Evolutionary conservation across 2,888 invertebrate genomes (phyloP).

Genomic region (Trichogramma dendrolimi): DNA sequence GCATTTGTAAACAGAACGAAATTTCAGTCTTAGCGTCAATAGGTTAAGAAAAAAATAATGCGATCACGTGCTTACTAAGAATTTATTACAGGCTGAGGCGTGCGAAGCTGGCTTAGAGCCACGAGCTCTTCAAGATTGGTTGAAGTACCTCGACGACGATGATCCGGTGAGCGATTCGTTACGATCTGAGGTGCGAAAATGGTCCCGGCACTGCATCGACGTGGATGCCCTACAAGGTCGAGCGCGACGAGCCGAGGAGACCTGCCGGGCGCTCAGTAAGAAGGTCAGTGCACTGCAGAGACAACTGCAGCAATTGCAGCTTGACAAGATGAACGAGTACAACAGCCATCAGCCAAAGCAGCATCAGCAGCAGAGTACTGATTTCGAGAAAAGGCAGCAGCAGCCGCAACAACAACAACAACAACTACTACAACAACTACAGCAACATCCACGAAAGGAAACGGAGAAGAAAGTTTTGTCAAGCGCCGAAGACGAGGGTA

Average conservation of each 20-base stretch:
- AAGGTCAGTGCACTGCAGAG: slow-evolving; percentile 44
- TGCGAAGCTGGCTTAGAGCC: slow-evolving; percentile 51
- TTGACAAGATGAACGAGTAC: slow-evolving; percentile 42
- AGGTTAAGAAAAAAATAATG: no score
- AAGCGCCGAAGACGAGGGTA: slow-evolving; percentile 83
- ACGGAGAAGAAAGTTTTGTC: slow-evolving; percentile 55
- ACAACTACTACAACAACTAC: not conserved
- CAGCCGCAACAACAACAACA: not conserved
- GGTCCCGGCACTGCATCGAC: slow-evolving; percentile 74
- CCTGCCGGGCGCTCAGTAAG: slow-evolving; percentile 45
- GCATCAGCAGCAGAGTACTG: slow-evolving; percentile 56
- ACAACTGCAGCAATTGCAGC: slow-evolving; percentile 42
- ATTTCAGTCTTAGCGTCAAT: no score
- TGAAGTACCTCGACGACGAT: slow-evolving; percentile 40
- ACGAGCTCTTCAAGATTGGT: slow-evolving; percentile 46
- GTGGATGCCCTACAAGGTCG: slow-evolving; percentile 70
- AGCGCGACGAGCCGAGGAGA: slow-evolving; percentile 64
- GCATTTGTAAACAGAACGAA: no score
- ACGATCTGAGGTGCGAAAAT: slow-evolving; percentile 67
- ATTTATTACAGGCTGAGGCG: slow-evolving; percentile 43
- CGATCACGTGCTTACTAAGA: not conserved
- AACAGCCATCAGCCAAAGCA: slow-evolving; percentile 33
- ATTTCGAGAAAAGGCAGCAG: not conserved
- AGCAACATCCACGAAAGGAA: slow-evolving; percentile 10
- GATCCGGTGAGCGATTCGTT: slow-evolving; percentile 43